Conservation (phyloP, 2,888 invertebrate species). For the Neoaliturus tenellus region DNA sequence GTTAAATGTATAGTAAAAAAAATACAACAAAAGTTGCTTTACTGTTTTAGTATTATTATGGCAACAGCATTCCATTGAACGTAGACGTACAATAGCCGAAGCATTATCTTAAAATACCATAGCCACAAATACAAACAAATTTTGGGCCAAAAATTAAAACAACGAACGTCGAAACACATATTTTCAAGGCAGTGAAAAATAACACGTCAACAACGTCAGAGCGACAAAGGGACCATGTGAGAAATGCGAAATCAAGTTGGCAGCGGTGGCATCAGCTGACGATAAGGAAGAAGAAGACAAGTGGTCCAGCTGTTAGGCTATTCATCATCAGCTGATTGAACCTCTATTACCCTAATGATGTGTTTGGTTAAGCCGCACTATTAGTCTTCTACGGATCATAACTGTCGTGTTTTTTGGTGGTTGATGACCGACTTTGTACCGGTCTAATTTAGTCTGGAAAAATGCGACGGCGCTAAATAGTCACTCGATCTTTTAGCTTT, state of each 20-base stretch:
- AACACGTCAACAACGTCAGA: slow-evolving; percentile 17
- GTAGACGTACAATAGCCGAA: no score
- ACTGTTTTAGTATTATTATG: no score
- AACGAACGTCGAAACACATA: not conserved
- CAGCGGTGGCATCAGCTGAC: slow-evolving; percentile 20
- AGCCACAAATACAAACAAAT: not conserved
- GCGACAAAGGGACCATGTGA: slow-evolving; percentile 11
- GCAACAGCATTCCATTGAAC: no score
- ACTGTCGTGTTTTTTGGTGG: slow-evolving; percentile 49
- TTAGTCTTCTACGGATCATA: slow-evolving; percentile 46
- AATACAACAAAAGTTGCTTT: no score
- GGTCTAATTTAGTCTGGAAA: slow-evolving; percentile 25
- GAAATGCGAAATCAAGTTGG: slow-evolving; percentile 38
- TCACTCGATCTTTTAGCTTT: not conserved
- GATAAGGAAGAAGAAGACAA: not conserved
- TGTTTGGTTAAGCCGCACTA: slow-evolving; percentile 49
- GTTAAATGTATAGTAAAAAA: no score
- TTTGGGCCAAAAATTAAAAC: not conserved
- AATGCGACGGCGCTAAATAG: slow-evolving; percentile 16
- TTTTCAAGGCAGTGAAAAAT: not conserved
- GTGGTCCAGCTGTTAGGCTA: slow-evolving; percentile 10
- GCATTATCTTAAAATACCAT: no score
- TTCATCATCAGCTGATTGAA: slow-evolving; percentile 42
- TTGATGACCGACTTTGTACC: slow-evolving; percentile 11
- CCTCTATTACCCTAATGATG: slow-evolving; percentile 46